A percentile compares a stretch with the other conserved stretches of the same genome.
phyloP scores from a whole-genome alignment of 2,888 invertebrate species.

The Busseola fusca region DNA sequence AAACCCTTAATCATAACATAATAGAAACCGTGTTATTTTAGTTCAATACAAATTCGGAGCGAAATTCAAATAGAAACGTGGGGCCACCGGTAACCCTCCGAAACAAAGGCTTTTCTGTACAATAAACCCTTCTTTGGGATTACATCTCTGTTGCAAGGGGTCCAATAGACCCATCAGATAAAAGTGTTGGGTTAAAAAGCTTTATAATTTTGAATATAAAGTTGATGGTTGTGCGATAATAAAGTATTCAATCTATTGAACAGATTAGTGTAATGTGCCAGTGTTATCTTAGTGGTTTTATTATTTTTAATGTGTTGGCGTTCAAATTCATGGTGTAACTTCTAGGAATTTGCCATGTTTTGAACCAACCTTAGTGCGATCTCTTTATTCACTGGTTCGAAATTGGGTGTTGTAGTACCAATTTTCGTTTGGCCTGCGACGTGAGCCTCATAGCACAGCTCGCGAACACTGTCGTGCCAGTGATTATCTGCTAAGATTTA shows the following conservation, averaged over 20 bases:
- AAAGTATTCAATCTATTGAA: not conserved
- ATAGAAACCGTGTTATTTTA: slow-evolving; percentile 46
- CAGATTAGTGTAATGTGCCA: slow-evolving; percentile 33
- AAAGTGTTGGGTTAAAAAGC: slow-evolving; percentile 42
- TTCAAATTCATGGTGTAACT: not conserved
- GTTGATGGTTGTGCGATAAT: slow-evolving; percentile 26
- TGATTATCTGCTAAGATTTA: not conserved
- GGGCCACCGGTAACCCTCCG: slow-evolving; percentile 57
- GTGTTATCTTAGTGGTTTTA: slow-evolving; percentile 7
- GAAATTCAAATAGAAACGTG: slow-evolving; percentile 65
- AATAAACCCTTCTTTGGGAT: slow-evolving; percentile 48
- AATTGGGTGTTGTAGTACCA: too few species aligned
- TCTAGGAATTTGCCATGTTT: not conserved
- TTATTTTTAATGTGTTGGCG: slow-evolving; percentile 8
- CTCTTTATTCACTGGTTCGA: too few species aligned
- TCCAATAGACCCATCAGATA: slow-evolving; percentile 50
- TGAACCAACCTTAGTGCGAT: not conserved
- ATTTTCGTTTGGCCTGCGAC: too few species aligned
- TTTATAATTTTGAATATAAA: slow-evolving; percentile 46
- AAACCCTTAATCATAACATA: slow-evolving; percentile 56
- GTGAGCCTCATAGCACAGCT: too few species aligned
- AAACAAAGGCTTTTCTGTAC: slow-evolving; percentile 60
- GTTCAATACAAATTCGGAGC: slow-evolving; percentile 46
- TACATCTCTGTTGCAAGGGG: slow-evolving; percentile 52
- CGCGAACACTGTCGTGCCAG: too few species aligned